Evolutionary conservation across 2,113 vertebrate species (phyloP).

Genomic region (Lagopus leucura): DNA sequence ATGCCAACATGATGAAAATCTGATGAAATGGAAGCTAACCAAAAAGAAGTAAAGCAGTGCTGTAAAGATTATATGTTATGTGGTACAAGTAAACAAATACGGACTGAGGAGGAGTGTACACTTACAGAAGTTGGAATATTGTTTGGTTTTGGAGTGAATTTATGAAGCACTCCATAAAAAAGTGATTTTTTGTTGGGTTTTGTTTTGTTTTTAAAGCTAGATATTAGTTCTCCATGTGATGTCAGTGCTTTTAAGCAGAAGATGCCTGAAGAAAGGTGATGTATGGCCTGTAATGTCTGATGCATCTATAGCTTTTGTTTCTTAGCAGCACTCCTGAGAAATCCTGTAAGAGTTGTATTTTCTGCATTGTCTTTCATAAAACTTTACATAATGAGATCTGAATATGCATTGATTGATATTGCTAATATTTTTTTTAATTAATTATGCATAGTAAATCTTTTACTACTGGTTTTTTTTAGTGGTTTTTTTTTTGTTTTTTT

Average conservation of each 20-base stretch:
- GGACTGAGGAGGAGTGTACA: neutral
- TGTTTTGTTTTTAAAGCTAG: neutral
- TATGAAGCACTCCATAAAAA: neutral
- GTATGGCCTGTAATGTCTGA: neutral
- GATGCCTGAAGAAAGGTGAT: neutral
- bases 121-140: neutral
- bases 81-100: neutral
- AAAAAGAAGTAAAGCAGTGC: neutral
- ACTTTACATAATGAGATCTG: neutral
- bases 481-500: neutral
- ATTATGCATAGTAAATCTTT: neutral
- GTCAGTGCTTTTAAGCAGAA: neutral
- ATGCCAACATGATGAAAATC: neutral
- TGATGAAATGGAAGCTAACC: neutral
- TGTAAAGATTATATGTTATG: neutral
- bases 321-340: neutral
- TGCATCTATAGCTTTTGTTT: neutral
- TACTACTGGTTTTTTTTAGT: neutral
- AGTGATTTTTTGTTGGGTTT: rapidly evolving
- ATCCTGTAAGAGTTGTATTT: neutral
- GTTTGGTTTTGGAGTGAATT: neutral
- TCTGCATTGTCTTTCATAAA: neutral
- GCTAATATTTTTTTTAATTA: neutral
- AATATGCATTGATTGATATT: neutral
- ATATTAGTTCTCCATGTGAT: neutral